These are phyloP conservation scores for Drosophila buzzatii DNA, from an alignment of 2,888 invertebrate genomes.

Conservation along the genomic window DNA sequence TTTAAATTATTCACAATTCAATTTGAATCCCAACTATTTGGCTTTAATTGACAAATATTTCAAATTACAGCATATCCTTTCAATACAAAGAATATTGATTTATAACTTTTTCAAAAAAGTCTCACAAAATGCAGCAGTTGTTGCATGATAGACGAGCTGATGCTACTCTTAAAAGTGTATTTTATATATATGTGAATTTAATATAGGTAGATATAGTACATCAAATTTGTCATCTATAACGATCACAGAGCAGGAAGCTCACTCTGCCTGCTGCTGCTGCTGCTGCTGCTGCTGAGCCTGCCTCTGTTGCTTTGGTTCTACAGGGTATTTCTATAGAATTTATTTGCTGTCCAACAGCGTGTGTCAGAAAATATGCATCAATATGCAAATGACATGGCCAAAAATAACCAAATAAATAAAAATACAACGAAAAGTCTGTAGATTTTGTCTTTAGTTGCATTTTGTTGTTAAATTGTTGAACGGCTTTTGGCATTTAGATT, in stretches of 20 bases:
- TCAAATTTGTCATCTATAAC: too few relatives aligned
- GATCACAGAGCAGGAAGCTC: too few relatives aligned
- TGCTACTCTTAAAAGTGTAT: not conserved
- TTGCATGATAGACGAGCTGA: too few relatives aligned
- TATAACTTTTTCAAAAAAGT: not conserved
- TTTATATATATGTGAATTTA: too few relatives aligned
- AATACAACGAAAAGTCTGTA: slow-evolving; percentile 21
- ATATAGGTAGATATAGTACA: too few relatives aligned
- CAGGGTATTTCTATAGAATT: slow-evolving; percentile 6
- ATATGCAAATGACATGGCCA: slow-evolving; percentile 54
- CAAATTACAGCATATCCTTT: slow-evolving; percentile 4
- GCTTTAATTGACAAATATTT: slow-evolving; percentile 29
- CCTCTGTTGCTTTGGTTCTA: not conserved
- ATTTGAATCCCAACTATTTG: slow-evolving; percentile 24
- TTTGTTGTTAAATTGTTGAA: slow-evolving; percentile 68
- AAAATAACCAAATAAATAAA: not conserved
- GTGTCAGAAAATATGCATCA: slow-evolving; percentile 38
- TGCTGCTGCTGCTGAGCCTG: too few relatives aligned
- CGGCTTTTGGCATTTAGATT: slow-evolving; percentile 68
- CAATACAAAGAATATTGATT: slow-evolving; percentile 17
- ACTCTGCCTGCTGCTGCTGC: too few relatives aligned
- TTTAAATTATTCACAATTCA: slow-evolving; percentile 34
- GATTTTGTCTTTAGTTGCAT: slow-evolving; percentile 25
- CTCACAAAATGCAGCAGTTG: not conserved
- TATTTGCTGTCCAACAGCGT: slow-evolving; percentile 10